Conservation (phyloP, 2,888 invertebrate genomes). For the Microplitis manilae region DNA sequence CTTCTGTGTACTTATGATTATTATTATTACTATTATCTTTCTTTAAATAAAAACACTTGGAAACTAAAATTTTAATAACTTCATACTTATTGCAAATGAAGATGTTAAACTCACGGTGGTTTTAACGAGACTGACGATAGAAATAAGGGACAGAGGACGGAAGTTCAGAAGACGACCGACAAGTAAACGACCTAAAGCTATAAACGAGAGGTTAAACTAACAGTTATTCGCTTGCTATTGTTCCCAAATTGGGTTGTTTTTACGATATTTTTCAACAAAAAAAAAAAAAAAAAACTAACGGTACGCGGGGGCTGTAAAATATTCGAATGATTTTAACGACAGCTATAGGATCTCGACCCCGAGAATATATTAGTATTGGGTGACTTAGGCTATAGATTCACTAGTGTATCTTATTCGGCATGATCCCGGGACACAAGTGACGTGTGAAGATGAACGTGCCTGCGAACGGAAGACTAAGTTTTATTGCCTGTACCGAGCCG, state of each 20-base stretch:
- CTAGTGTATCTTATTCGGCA: slow-evolving; percentile 30
- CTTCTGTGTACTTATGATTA: background rate
- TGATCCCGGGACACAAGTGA: slow-evolving; percentile 46
- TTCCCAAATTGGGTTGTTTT: slow-evolving; percentile 48
- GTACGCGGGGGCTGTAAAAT: slow-evolving; percentile 53
- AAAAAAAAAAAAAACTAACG: slow-evolving; percentile 59
- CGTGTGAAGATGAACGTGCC: slow-evolving; percentile 61
- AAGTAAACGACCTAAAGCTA: slow-evolving; percentile 21
- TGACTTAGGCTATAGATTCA: slow-evolving; percentile 43
- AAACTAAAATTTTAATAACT: background rate
- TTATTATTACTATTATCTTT: background rate
- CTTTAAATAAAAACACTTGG: background rate
- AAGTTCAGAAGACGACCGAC: slow-evolving; percentile 11
- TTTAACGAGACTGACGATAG: slow-evolving; percentile 32
- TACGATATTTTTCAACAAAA: slow-evolving; percentile 35
- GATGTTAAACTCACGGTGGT: slow-evolving; percentile 33
- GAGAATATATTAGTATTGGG: slow-evolving; percentile 34
- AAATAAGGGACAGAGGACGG: slow-evolving; percentile 17
- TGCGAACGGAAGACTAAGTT: slow-evolving; percentile 61
- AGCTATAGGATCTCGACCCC: slow-evolving; percentile 33
- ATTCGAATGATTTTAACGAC: slow-evolving; percentile 52
- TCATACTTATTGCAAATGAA: slow-evolving; percentile 21
- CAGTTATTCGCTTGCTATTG: slow-evolving; percentile 64
- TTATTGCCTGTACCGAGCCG: slow-evolving; percentile 63
- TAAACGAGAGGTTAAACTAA: slow-evolving; percentile 52